These are phyloP conservation scores for Zaprionus capensis DNA, from an alignment of 1,140 invertebrate genomes.

Conservation along the genomic window DNA sequence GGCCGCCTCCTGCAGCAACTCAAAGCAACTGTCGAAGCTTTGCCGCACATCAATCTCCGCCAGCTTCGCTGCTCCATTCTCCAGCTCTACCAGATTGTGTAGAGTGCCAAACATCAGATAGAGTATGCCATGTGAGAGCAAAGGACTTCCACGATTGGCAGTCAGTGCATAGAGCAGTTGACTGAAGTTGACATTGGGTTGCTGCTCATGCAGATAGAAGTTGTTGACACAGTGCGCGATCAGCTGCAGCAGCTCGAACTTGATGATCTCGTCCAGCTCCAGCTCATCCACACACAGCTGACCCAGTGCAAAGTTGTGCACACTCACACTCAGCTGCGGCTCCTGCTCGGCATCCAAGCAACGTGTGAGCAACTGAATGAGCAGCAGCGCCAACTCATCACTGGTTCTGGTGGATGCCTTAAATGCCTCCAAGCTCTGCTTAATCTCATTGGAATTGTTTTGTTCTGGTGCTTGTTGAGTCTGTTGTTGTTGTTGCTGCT, in stretches of 20 bases:
- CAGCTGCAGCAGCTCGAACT: constrained; percentile 68
- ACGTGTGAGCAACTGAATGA: constrained; percentile 68
- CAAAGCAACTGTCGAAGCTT: constrained; percentile 67
- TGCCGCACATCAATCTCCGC: constrained; percentile 59
- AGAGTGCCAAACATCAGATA: constrained; percentile 75
- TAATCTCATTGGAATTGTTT: constrained; percentile 9
- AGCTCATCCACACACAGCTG: constrained; percentile 49
- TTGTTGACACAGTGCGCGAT: constrained; percentile 75
- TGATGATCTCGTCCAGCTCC: constrained; percentile 59
- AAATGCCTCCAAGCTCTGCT: constrained; percentile 52
- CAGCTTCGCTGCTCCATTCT: constrained; percentile 50
- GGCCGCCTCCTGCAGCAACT: constrained; percentile 54
- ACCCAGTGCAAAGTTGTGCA: constrained; percentile 76
- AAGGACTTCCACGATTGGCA: constrained; percentile 52
- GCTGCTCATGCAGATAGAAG: constrained; percentile 58
- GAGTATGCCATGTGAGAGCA: constrained; percentile 59
- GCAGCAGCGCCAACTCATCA: constrained; percentile 72
- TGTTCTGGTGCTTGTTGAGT: not conserved
- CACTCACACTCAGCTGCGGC: constrained; percentile 63
- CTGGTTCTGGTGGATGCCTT: constrained; percentile 53
- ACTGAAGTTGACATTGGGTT: constrained; percentile 64
- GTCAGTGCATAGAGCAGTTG: constrained; percentile 65
- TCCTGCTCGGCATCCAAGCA: constrained; percentile 69
- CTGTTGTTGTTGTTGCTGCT: constrained; percentile 37
- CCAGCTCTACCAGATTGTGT: constrained; percentile 69